Conservation (phyloP, 2,888 invertebrate species). For the Acanthococcus lagerstroemiae region DNA sequence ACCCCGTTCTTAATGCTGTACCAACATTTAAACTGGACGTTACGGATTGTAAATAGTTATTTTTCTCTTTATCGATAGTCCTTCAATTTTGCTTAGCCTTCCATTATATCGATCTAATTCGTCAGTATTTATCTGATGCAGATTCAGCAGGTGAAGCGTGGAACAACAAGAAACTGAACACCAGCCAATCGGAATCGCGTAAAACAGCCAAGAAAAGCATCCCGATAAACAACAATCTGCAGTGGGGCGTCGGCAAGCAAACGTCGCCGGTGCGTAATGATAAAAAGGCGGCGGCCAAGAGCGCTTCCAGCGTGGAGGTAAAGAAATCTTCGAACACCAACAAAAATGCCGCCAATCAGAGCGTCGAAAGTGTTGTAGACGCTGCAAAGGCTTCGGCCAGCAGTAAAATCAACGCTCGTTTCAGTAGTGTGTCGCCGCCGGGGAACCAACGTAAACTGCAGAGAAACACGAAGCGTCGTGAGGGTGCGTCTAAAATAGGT, state of each 20-base stretch:
- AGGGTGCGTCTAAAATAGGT: slow-evolving; percentile 23
- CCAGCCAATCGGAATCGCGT: slow-evolving; percentile 3
- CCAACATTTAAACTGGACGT: too few relatives aligned
- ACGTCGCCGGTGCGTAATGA: slow-evolving; percentile 6
- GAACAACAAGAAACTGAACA: slow-evolving; percentile 21
- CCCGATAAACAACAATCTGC: slow-evolving; percentile 33
- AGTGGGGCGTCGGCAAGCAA: slow-evolving; percentile 32
- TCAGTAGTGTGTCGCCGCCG: slow-evolving; percentile 4
- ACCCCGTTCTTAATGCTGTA: too few relatives aligned
- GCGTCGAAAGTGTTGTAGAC: slow-evolving; percentile 8
- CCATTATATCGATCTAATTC: too few relatives aligned
- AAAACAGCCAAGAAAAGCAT: slow-evolving; percentile 14
- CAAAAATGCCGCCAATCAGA: slow-evolving; percentile 17
- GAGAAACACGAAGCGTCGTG: slow-evolving; percentile 14
- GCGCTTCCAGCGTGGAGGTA: slow-evolving; percentile 4
- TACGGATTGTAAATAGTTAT: too few relatives aligned
- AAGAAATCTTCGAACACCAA: slow-evolving; percentile 7
- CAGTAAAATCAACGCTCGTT: slow-evolving; percentile 11
- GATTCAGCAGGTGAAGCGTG: too few relatives aligned
- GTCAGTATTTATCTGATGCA: too few relatives aligned
- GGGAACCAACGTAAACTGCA: slow-evolving; percentile 8
- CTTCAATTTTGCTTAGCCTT: too few relatives aligned
- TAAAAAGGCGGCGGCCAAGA: slow-evolving; percentile 13
- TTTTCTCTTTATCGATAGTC: too few relatives aligned
- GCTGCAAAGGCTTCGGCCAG: neutral